Conservation (phyloP, 2,888 invertebrate genomes). For the Phorcus lineatus region DNA sequence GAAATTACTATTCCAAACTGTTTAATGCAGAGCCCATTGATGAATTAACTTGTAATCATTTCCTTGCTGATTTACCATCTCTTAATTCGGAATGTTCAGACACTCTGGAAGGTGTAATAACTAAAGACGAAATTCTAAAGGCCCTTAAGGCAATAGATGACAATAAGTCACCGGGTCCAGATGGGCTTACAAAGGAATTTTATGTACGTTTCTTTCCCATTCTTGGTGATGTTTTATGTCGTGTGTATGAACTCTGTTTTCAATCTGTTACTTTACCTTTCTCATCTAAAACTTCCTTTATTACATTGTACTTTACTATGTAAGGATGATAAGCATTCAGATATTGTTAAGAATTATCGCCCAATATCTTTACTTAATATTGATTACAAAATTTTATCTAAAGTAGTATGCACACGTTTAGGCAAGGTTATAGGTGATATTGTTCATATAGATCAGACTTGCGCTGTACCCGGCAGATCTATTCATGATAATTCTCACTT, state of each 20-base stretch:
- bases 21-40: constrained; percentile 16
- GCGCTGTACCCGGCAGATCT: not conserved
- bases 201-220: constrained; percentile 33
- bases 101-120: not conserved
- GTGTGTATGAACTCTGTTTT: constrained; percentile 28
- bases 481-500: constrained; percentile 47
- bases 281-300: constrained; percentile 28
- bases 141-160: constrained; percentile 34
- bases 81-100: not conserved
- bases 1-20: not conserved
- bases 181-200: constrained; percentile 46
- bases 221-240: constrained; percentile 28
- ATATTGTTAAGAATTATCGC: constrained; percentile 42
- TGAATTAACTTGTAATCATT: not conserved
- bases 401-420: constrained; percentile 41
- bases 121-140: not conserved
- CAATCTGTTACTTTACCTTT: constrained; percentile 23
- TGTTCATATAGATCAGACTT: not conserved
- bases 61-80: constrained; percentile 19
- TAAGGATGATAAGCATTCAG: constrained; percentile 39
- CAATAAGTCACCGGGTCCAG: constrained; percentile 42
- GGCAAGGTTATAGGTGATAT: not conserved
- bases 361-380: constrained; percentile 43
- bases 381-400: constrained; percentile 48
- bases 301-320: constrained; percentile 42